These are phyloP conservation scores for Cheirogaleus major DNA, from an alignment of 2,797 vertebrate species.

Conservation along the genomic window DNA sequence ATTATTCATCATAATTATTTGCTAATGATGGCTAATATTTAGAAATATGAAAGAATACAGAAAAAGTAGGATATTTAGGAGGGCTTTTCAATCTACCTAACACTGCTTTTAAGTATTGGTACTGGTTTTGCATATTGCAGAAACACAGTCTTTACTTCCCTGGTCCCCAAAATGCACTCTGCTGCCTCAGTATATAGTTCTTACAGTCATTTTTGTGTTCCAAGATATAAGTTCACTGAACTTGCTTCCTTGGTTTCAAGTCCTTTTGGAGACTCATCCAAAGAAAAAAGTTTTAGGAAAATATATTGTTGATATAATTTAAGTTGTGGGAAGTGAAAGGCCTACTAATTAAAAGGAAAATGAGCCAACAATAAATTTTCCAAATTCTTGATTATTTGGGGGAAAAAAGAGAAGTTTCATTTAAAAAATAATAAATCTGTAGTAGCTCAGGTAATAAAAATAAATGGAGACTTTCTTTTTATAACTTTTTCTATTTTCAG, in stretches of 20 bases:
- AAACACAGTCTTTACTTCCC: background rate
- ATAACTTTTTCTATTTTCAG: background rate
- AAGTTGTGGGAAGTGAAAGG: background rate
- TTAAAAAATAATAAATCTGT: background rate
- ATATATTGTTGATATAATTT: background rate
- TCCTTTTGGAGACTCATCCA: background rate
- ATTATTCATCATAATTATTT: constrained; percentile 56
- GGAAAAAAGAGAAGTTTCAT: background rate
- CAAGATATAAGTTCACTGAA: background rate
- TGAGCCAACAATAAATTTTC: background rate
- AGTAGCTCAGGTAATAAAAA: constrained; percentile 20
- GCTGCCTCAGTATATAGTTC: background rate
- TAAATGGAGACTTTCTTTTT: background rate
- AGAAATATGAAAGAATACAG: background rate
- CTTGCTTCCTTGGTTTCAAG: background rate
- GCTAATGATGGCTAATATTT: constrained; percentile 54
- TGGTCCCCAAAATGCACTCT: background rate
- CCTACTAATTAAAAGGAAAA: constrained; percentile 13
- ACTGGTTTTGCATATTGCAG: background rate
- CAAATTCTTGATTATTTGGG: constrained; percentile 34
- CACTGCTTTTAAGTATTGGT: background rate
- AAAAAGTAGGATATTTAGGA: background rate
- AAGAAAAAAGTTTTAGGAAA: background rate
- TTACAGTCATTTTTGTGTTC: background rate
- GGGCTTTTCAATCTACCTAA: background rate